These are phyloP conservation scores for Nemotelus pantherinus DNA, from an alignment of 2,888 invertebrate species.

Conservation along the genomic window DNA sequence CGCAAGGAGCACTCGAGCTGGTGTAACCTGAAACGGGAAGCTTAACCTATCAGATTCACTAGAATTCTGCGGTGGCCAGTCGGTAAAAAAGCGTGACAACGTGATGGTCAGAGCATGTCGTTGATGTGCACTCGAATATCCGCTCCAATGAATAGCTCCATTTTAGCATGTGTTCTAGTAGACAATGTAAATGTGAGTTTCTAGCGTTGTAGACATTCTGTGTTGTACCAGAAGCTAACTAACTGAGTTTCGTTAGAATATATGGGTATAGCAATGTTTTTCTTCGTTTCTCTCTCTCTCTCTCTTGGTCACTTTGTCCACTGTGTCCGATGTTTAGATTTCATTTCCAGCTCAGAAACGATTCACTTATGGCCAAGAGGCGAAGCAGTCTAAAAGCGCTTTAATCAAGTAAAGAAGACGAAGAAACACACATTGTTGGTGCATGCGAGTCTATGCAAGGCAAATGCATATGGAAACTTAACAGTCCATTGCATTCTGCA, in stretches of 20 bases:
- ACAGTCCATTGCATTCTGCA: constrained; percentile 39
- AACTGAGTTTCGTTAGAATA: too few relatives aligned
- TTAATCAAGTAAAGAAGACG: too few relatives aligned
- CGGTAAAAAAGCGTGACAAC: constrained; percentile 16
- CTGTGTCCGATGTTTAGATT: neutral
- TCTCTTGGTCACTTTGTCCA: neutral
- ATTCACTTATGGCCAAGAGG: neutral
- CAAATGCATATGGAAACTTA: neutral
- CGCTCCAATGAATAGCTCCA: constrained; percentile 18
- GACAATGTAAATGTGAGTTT: too few relatives aligned
- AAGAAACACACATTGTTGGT: neutral
- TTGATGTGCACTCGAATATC: constrained; percentile 27
- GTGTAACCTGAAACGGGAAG: constrained; percentile 31
- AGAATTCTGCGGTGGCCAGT: constrained; percentile 38
- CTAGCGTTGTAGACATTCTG: too few relatives aligned
- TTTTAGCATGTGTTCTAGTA: neutral
- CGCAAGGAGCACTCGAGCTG: neutral
- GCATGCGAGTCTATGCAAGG: neutral
- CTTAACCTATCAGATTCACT: constrained; percentile 34
- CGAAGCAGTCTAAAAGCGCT: too few relatives aligned
- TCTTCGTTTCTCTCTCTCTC: too few relatives aligned
- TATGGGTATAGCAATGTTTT: too few relatives aligned
- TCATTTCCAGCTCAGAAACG: neutral
- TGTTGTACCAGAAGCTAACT: too few relatives aligned
- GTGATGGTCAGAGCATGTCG: neutral